phyloP scores from a whole-genome alignment of 2,113 vertebrate species.

The Muscicapa adusta region DNA sequence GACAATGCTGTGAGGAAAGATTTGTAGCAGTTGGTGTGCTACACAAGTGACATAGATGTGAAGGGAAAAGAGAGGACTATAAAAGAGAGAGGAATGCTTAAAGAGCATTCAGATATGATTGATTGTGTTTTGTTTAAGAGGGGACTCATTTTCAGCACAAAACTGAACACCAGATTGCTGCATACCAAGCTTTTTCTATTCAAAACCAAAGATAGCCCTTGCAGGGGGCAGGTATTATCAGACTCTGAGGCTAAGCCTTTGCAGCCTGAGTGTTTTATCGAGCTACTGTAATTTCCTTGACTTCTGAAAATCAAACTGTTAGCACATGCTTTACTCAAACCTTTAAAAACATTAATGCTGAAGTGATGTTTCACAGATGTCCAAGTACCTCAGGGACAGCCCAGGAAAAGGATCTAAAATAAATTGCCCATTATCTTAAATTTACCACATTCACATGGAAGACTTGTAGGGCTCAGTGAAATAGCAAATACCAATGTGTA shows the following conservation, averaged over 20 bases:
- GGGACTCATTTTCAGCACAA: not conserved
- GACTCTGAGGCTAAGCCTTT: not conserved
- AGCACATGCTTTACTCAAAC: not conserved
- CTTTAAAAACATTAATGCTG: not conserved
- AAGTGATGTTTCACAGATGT: not conserved
- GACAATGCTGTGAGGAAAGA: not conserved
- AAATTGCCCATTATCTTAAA: not conserved
- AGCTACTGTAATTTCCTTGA: not conserved
- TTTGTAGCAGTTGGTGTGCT: not conserved
- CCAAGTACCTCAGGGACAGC: not conserved
- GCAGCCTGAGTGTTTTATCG: not conserved
- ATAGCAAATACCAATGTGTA: not conserved
- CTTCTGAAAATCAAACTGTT: not conserved
- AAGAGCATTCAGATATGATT: not conserved
- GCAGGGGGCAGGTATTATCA: not conserved
- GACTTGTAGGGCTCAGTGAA: not conserved
- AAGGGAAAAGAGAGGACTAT: not conserved
- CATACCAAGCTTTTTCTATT: not conserved
- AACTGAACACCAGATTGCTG: not conserved
- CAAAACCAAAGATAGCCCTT: not conserved
- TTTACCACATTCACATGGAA: not conserved
- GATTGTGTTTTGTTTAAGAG: not conserved
- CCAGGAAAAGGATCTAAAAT: not conserved
- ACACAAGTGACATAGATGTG: not conserved
- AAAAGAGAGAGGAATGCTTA: not conserved